Percentiles rank a stretch among this genome's conserved stretches.
These are phyloP conservation scores for Drosophila demipolita DNA, from an alignment of 2,888 invertebrate genomes.

Conservation along the genomic window DNA sequence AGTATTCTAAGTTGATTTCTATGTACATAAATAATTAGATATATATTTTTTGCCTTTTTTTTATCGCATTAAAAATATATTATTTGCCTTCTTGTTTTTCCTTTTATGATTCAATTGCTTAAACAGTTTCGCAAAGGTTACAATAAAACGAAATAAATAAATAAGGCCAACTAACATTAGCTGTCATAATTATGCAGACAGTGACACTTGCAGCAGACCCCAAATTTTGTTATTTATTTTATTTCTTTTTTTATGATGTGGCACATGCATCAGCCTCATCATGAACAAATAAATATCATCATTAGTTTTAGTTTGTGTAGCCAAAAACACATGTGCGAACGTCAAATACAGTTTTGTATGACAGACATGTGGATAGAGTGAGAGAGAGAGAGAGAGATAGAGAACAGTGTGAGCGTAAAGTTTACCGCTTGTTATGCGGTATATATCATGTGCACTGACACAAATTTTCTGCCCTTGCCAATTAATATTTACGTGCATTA, in stretches of 20 bases:
- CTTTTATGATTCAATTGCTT: slow-evolving; percentile 39
- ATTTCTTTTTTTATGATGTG: slow-evolving; percentile 8
- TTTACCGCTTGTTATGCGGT: slow-evolving; percentile 15
- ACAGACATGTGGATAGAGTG: slow-evolving; percentile 19
- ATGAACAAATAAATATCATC: slow-evolving; percentile 63
- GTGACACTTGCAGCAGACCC: slow-evolving; percentile 9
- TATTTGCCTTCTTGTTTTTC: slow-evolving; percentile 40
- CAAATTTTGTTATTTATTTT: not conserved
- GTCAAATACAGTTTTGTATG: slow-evolving; percentile 48
- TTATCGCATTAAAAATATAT: slow-evolving; percentile 31
- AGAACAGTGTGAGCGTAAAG: slow-evolving; percentile 25
- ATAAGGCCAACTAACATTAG: slow-evolving; percentile 41
- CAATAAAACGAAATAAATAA: slow-evolving; percentile 3
- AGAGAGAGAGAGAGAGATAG: not conserved
- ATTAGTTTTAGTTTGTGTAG: slow-evolving; percentile 6
- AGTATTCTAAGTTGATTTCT: slow-evolving; percentile 6
- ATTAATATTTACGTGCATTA: not conserved
- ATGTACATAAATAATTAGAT: slow-evolving; percentile 17
- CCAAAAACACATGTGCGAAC: slow-evolving; percentile 38
- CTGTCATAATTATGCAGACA: slow-evolving; percentile 35
- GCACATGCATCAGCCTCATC: slow-evolving; percentile 30
- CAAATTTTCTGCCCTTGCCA: slow-evolving; percentile 48
- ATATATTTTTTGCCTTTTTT: slow-evolving; percentile 15
- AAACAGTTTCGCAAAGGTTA: slow-evolving; percentile 32
- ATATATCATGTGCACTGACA: slow-evolving; percentile 21